Base-by-base conservation (phyloP, 2,113 vertebrate genomes). In the Barbus barbus region DNA sequence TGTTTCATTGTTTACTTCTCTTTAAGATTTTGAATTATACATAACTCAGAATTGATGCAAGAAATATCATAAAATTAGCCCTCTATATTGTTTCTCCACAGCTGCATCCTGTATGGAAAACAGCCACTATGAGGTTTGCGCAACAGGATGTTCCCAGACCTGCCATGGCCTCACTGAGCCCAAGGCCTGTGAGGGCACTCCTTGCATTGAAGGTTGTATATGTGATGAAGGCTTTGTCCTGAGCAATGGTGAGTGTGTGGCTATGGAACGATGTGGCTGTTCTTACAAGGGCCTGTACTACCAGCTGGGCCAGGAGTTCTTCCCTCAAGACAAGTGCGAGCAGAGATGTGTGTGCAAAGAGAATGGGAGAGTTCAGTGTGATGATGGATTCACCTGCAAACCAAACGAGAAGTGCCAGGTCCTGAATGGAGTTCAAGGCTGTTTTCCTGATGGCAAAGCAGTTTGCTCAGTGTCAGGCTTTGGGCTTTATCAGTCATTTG, bases 211-310 rank as follows among this genome's bases (percentile, higher is more conserved):
- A 82, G 77, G 87, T 28, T 92, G 91, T 76, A 71, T 85, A 46
- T 92, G 91, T 78, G 83, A 91, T 28, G 67, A 78, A 0, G 90
- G 89, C 22, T 91, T 87, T 82, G 20, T 87, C 18, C 56, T 87
- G 44, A 90, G 90, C 36, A 76, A 85, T 7, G 75, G 78, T 0
- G 56, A 86, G 5, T 93, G 92, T 58, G 89, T 93, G 20, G 44
- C 89, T 1, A 36, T 90, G 28, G 86, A 88, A 3, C 63, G 84
- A 2, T 93, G 92, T 26, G 92, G 92, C 44, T 93, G 92, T 53
- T 5, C 9, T 3, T 81, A 89, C 36, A 22, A 82, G 22, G 82
- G 56, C 7, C 83, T 9, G 0, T 92, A 92, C 81, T 92, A 89
- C 53, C 80, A 85, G 7, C 75, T 75, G 2, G 86, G 63, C 13